Evolutionary conservation across 2,797 vertebrate species (phyloP).

Genomic region (Melanotaenia parkinsoni): DNA sequence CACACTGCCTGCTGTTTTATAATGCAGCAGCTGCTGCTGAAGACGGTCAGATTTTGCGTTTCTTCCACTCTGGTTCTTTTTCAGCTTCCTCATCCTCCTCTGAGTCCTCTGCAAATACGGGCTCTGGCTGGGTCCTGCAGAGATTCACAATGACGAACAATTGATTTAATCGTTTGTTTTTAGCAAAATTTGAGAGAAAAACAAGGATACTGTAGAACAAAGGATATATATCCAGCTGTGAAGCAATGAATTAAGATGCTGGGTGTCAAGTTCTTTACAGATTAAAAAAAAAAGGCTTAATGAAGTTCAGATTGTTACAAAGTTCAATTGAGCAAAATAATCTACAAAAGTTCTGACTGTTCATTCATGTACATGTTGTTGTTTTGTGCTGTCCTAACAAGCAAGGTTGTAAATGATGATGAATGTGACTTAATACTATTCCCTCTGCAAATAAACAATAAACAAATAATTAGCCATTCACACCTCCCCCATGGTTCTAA

Average conservation of each 20-base stretch:
- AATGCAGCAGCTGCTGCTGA: conserved; percentile 22
- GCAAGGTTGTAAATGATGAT: neutral
- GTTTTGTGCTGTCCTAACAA: neutral
- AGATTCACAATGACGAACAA: conserved; percentile 31
- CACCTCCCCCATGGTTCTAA: conserved; percentile 8
- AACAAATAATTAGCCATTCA: conserved; percentile 3
- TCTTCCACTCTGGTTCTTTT: conserved; percentile 97
- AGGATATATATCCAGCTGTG: conserved; percentile 31
- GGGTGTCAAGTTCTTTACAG: neutral
- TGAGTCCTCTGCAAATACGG: conserved; percentile 93
- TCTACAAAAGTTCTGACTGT: neutral
- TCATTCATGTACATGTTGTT: neutral
- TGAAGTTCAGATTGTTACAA: neutral
- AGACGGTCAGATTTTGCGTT: conserved; percentile 92
- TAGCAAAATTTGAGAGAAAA: conserved; percentile 33
- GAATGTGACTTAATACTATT: neutral
- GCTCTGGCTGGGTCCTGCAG: conserved; percentile 92
- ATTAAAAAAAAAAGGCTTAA: neutral
- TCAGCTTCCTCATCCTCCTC: conserved; percentile 93
- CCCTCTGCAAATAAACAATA: neutral
- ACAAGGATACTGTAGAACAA: conserved; percentile 33
- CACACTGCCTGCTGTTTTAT: conserved; percentile 9
- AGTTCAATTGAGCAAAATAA: conserved; percentile 4
- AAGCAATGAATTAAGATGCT: conserved; percentile 17
- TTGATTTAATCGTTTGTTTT: conserved; percentile 19